Evolutionary conservation across 2,113 vertebrate genomes (phyloP).

Genomic region (Heteronetta atricapilla): DNA sequence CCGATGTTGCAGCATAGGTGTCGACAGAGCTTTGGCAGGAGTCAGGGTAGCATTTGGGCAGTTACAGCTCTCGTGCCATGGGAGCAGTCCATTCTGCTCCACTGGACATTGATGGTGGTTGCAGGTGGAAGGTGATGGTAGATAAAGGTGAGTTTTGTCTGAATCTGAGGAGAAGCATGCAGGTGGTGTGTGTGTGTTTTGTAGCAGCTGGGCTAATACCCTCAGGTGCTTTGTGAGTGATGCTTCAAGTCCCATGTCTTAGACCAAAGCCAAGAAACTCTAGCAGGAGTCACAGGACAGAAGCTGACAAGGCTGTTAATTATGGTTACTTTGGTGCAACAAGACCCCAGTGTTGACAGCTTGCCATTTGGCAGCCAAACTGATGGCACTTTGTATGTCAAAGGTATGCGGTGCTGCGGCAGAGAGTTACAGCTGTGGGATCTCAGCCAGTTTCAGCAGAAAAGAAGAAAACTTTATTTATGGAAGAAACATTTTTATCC

Average conservation of each 20-base stretch:
- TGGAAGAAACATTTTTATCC: neutral
- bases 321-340: neutral
- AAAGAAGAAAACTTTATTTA: neutral
- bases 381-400: rapidly evolving
- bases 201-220: neutral
- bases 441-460: neutral
- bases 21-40: neutral
- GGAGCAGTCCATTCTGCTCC: neutral
- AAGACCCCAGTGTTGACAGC: neutral
- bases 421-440: neutral
- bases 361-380: neutral
- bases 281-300: neutral
- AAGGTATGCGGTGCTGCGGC: neutral
- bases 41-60: neutral
- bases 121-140: neutral
- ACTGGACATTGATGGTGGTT: neutral
- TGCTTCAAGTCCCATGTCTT: neutral
- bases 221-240: rapidly evolving
- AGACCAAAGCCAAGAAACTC: neutral
- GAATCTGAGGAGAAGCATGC: neutral
- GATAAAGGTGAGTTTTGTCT: neutral
- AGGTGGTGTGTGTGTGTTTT: neutral
- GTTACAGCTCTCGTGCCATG: neutral
- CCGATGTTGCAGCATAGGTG: neutral
- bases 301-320: neutral